Evolutionary conservation across 2,888 invertebrate species (phyloP).

Genomic region (Chrysomela aeneicollis): DNA sequence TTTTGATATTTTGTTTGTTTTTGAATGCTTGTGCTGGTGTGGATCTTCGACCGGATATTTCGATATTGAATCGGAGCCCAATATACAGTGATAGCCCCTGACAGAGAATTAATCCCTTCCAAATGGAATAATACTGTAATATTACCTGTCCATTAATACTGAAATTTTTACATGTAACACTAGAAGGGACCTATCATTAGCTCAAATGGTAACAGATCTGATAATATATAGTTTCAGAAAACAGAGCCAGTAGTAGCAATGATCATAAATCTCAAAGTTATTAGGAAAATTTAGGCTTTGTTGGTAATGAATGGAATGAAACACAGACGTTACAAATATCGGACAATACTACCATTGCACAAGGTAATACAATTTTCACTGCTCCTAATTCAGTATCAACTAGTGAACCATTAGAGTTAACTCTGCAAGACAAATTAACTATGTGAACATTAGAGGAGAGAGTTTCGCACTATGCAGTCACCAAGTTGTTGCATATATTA

Average conservation of each 20-base stretch:
- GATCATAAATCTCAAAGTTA: slow-evolving; percentile 19
- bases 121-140: too few relatives aligned
- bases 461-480: slow-evolving; percentile 20
- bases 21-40: too few relatives aligned
- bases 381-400: slow-evolving; percentile 20
- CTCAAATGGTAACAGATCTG: slow-evolving; percentile 14
- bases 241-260: slow-evolving; percentile 13
- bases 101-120: too few relatives aligned
- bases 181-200: slow-evolving; percentile 12
- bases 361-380: slow-evolving; percentile 1
- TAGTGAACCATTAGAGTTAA: slow-evolving; percentile 21
- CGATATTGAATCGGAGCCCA: too few relatives aligned
- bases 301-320: slow-evolving; percentile 13
- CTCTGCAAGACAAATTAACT: slow-evolving; percentile 20
- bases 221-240: slow-evolving; percentile 11
- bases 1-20: too few relatives aligned
- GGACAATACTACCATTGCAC: slow-evolving; percentile 20
- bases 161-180: too few relatives aligned
- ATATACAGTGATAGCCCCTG: too few relatives aligned
- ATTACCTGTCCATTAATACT: too few relatives aligned
- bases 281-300: slow-evolving; percentile 14
- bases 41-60: too few relatives aligned
- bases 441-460: slow-evolving; percentile 19
- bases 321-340: slow-evolving; percentile 14
- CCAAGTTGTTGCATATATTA: too few relatives aligned